phyloP scores from a whole-genome alignment of 2,113 vertebrate species.

The Xiphophorus hellerii region DNA sequence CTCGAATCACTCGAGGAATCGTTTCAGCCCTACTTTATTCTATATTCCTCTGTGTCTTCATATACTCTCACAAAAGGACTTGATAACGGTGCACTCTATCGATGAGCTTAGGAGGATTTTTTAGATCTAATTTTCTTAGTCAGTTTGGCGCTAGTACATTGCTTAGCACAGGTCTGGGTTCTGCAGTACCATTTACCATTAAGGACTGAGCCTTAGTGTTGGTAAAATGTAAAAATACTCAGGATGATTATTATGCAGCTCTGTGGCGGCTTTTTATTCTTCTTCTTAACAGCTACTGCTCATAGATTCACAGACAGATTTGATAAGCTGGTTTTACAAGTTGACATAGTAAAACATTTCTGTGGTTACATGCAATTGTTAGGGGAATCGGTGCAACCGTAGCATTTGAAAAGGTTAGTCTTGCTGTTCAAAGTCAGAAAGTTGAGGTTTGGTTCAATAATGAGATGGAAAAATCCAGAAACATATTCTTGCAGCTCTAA shows the following conservation, averaged over 20 bases:
- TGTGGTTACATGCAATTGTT: not conserved
- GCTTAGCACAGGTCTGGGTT: not conserved
- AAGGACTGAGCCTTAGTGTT: not conserved
- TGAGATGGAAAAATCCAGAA: not conserved
- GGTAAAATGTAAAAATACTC: not conserved
- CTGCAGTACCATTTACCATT: not conserved
- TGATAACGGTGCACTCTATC: too few relatives aligned
- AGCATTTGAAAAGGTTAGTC: not conserved
- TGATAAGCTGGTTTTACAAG: not conserved
- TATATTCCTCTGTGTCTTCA: too few relatives aligned
- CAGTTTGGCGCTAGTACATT: not conserved
- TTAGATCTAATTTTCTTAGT: too few relatives aligned
- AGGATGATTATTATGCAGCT: not conserved
- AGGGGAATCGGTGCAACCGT: not conserved
- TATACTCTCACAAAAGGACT: too few relatives aligned
- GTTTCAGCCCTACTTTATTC: too few relatives aligned
- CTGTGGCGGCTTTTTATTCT: not conserved
- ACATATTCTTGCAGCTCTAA: not conserved
- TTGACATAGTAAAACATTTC: constrained; percentile 9
- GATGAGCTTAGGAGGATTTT: too few relatives aligned
- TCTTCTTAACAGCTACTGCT: not conserved
- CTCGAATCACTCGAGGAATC: too few relatives aligned
- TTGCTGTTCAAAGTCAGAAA: not conserved
- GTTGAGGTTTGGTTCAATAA: not conserved
- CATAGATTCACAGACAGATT: not conserved